Evolutionary conservation across 1,140 invertebrate genomes (phyloP).

Genomic region (Lepidostoma basale): DNA sequence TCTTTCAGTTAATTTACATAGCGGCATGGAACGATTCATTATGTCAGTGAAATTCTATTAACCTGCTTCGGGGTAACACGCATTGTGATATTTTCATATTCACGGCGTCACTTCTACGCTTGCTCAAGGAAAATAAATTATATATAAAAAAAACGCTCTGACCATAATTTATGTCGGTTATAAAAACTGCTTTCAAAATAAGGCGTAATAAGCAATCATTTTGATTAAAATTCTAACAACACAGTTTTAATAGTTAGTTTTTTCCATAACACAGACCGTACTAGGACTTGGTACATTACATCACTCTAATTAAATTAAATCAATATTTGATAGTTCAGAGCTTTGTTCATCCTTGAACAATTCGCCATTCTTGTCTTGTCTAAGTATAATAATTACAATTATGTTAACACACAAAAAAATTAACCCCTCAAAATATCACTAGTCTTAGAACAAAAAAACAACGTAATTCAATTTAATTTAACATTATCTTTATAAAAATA

Average conservation of each 20-base stretch:
- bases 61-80: constrained; percentile 36
- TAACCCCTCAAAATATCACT: too few relatives aligned
- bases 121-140: constrained; percentile 31
- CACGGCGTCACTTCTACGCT: not conserved
- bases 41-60: constrained; percentile 41
- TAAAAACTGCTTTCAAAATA: constrained; percentile 35
- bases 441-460: too few relatives aligned
- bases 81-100: constrained; percentile 36
- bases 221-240: constrained; percentile 38
- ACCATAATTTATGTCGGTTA: constrained; percentile 40
- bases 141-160: constrained; percentile 36
- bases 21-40: constrained; percentile 43
- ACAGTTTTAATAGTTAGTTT: constrained; percentile 5
- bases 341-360: too few relatives aligned
- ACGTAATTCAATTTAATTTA: too few relatives aligned
- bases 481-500: too few relatives aligned
- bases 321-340: not conserved
- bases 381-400: too few relatives aligned
- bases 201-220: constrained; percentile 38
- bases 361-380: too few relatives aligned
- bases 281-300: constrained; percentile 2
- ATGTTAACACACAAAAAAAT: too few relatives aligned
- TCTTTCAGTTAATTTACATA: constrained; percentile 45
- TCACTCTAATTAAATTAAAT: not conserved
- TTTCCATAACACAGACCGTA: constrained; percentile 21